These are phyloP conservation scores for Craseonycteris thonglongyai DNA, from an alignment of 2,113 vertebrate species.

Conservation along the genomic window DNA sequence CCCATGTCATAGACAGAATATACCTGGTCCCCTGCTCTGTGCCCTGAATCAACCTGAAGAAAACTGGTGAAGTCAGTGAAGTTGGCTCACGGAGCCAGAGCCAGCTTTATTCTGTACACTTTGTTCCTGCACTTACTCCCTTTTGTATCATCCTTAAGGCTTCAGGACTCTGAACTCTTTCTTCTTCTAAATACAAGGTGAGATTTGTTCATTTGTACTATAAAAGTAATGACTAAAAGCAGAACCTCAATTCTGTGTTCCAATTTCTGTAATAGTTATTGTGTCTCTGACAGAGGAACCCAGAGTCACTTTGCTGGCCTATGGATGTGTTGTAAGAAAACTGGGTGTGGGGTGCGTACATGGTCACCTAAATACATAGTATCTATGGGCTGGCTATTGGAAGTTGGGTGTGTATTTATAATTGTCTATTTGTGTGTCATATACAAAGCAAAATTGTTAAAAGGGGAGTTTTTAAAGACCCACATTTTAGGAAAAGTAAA, in stretches of 20 bases:
- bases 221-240: neutral
- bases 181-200: neutral
- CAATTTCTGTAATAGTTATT: neutral
- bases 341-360: neutral
- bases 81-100: neutral
- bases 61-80: neutral
- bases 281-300: neutral
- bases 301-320: neutral
- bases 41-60: neutral
- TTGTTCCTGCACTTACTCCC: neutral
- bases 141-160: neutral
- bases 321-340: neutral
- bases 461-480: neutral
- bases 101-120: neutral
- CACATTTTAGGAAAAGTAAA: neutral
- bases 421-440: neutral
- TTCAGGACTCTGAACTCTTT: neutral
- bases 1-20: neutral
- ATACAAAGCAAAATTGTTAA: neutral
- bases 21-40: neutral
- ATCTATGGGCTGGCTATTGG: neutral
- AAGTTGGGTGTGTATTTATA: neutral
- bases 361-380: neutral
- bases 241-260: neutral
- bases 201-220: neutral